Conservation (phyloP, 2,797 vertebrate species). For the Apogon hyalosoma region DNA sequence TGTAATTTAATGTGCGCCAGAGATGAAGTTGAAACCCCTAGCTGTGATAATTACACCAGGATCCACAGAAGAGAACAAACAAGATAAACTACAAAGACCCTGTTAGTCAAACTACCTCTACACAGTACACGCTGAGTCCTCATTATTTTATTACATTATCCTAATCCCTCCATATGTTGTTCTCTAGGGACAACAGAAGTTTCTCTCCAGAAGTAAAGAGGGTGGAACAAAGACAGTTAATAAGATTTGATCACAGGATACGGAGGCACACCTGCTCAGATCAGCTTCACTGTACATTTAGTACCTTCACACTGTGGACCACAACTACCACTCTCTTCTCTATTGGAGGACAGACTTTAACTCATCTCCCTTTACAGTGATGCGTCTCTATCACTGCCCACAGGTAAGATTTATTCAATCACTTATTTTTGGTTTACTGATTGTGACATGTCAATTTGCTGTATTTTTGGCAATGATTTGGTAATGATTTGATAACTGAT, state of each 20-base stretch:
- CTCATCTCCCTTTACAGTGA: conserved; percentile 15
- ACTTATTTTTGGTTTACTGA: background rate
- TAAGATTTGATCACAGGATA: conserved; percentile 54
- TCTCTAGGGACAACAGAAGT: conserved; percentile 48
- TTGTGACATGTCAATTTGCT: background rate
- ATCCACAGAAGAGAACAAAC: background rate
- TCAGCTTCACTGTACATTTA: conserved; percentile 15
- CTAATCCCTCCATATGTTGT: conserved; percentile 42
- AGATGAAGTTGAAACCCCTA: background rate
- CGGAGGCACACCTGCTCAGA: conserved; percentile 42
- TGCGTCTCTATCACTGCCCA: conserved; percentile 61
- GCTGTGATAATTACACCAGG: background rate
- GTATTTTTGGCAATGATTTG: too few species aligned
- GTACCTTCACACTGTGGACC: background rate
- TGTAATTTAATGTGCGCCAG: background rate
- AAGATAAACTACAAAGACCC: background rate
- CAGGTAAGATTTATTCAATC: conserved; percentile 58
- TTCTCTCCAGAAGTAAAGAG: conserved; percentile 25
- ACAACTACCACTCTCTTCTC: conserved; percentile 9
- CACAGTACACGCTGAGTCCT: background rate
- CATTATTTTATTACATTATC: conserved; percentile 6
- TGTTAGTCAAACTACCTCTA: background rate
- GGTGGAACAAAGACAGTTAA: conserved; percentile 46
- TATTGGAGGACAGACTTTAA: background rate
- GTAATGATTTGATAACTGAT: too few species aligned